Evolutionary conservation across 1,140 invertebrate genomes (phyloP).

Genomic region (Goniozus legneri): DNA sequence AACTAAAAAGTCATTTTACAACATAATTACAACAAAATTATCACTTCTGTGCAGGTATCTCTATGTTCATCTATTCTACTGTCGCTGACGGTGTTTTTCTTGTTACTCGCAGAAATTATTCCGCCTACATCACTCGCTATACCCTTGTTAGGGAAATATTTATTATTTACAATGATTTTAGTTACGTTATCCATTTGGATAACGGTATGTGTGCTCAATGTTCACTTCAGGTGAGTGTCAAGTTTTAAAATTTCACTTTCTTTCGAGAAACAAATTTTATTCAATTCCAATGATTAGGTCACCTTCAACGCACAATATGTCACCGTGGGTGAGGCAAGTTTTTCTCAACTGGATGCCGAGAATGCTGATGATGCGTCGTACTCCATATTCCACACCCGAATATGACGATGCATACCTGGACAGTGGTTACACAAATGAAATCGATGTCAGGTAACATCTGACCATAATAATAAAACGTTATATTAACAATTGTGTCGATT

Average conservation of each 20-base stretch:
- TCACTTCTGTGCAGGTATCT: slow-evolving; percentile 62
- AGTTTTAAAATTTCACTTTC: not conserved
- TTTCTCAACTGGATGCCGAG: slow-evolving; percentile 89
- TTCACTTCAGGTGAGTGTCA: slow-evolving; percentile 86
- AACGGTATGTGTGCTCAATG: slow-evolving; percentile 94
- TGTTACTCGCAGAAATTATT: slow-evolving; percentile 95
- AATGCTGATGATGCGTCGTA: slow-evolving; percentile 82
- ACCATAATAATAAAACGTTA: not conserved
- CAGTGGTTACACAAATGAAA: slow-evolving; percentile 72
- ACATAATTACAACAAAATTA: not conserved
- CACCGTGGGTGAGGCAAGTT: slow-evolving; percentile 79
- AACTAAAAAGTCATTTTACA: not conserved
- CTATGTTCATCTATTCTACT: slow-evolving; percentile 97
- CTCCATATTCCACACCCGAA: slow-evolving; percentile 77
- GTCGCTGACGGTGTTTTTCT: slow-evolving; percentile 97
- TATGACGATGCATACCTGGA: slow-evolving; percentile 75
- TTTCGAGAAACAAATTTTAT: not conserved
- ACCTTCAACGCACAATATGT: slow-evolving; percentile 95
- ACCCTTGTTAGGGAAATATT: slow-evolving; percentile 93
- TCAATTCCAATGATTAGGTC: slow-evolving; percentile 67
- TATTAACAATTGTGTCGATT: not conserved
- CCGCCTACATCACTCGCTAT: slow-evolving; percentile 96
- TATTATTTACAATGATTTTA: slow-evolving; percentile 96
- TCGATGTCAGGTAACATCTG: slow-evolving; percentile 68
- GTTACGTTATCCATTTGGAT: slow-evolving; percentile 96